phyloP scores from a whole-genome alignment of 2,888 invertebrate species.

The Himalopsyche japonica region DNA sequence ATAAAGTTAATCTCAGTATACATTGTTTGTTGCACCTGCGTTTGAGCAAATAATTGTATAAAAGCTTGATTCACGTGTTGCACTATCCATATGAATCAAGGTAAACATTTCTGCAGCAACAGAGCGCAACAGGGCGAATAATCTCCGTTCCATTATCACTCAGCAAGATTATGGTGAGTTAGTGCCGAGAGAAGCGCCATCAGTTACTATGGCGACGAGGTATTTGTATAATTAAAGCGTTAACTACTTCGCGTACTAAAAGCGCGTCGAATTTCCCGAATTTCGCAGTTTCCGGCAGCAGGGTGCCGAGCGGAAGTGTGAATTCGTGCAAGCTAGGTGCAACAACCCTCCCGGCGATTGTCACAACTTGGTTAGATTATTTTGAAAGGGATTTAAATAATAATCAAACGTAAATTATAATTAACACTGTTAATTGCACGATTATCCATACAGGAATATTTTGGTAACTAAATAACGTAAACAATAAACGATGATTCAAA shows the following conservation, averaged over 20 bases:
- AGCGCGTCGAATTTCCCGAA: constrained; percentile 26
- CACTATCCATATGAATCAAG: neutral
- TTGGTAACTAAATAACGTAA: no score
- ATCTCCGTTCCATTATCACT: constrained; percentile 25
- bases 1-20: neutral
- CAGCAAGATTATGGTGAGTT: constrained; percentile 31
- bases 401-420: neutral
- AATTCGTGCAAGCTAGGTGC: constrained; percentile 5
- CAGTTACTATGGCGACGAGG: constrained; percentile 27
- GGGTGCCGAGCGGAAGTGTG: constrained; percentile 15
- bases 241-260: constrained; percentile 19
- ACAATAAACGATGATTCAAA: no score
- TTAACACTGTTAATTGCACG: neutral
- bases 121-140: neutral
- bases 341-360: constrained; percentile 3
- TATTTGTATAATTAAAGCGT: constrained; percentile 37
- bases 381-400: neutral
- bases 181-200: constrained; percentile 15
- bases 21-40: neutral
- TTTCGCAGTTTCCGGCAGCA: constrained; percentile 5
- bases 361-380: neutral
- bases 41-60: neutral
- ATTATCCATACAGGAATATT: neutral
- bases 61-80: neutral
- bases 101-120: neutral